Conservation (phyloP, 1,140 invertebrate species). For the Halesus radiatus region DNA sequence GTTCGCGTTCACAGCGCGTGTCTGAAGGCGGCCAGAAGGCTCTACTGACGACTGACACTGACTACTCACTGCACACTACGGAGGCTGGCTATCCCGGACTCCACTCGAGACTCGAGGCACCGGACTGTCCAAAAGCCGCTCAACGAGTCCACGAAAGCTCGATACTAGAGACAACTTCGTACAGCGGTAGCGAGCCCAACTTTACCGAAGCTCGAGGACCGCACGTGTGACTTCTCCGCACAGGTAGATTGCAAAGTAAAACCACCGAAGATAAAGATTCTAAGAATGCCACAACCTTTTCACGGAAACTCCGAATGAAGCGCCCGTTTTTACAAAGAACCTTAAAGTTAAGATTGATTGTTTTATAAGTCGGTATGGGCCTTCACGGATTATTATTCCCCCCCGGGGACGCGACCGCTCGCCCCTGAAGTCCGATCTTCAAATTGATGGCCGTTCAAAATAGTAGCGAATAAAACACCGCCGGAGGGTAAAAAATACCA, state of each 20-base stretch:
- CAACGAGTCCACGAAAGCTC: slow-evolving; percentile 36
- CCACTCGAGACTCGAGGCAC: slow-evolving; percentile 11
- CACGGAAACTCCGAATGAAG: background rate
- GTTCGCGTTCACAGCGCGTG: background rate
- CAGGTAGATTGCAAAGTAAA: background rate
- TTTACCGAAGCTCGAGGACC: slow-evolving; percentile 34
- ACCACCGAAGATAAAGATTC: slow-evolving; percentile 16
- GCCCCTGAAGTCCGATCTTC: slow-evolving; percentile 5
- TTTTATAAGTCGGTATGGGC: slow-evolving; percentile 11
- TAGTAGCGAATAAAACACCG: background rate
- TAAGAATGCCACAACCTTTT: background rate
- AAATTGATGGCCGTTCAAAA: background rate
- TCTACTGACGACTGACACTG: background rate
- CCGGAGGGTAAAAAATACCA: background rate
- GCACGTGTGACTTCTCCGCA: background rate
- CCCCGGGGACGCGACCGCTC: slow-evolving; percentile 15
- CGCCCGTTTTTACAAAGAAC: background rate
- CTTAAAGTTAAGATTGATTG: background rate
- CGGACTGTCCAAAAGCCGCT: slow-evolving; percentile 31
- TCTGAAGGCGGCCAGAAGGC: too few relatives aligned
- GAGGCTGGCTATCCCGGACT: background rate
- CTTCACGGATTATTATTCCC: slow-evolving; percentile 35
- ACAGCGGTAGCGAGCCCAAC: slow-evolving; percentile 27
- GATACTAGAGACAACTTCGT: slow-evolving; percentile 24
- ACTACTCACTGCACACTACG: background rate